phyloP scores from a whole-genome alignment of 2,797 vertebrate species.

The Mormyrus hasselquistii region DNA sequence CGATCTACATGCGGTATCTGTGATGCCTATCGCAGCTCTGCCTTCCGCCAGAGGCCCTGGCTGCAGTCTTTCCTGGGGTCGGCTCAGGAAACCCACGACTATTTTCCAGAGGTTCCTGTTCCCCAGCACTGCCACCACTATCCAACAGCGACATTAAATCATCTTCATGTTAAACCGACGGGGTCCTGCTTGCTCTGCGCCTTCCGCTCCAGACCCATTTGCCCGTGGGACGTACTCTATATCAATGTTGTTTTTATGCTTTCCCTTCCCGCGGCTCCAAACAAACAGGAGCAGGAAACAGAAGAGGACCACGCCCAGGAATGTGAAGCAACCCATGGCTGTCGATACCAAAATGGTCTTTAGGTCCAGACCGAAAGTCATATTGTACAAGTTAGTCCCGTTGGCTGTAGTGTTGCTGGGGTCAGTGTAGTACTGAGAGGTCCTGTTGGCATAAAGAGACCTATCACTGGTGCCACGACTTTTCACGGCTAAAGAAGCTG shows the following conservation, averaged over 20 bases:
- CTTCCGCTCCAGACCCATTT: slow-evolving; percentile 87
- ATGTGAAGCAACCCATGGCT: slow-evolving; percentile 99
- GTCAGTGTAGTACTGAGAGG: slow-evolving; percentile 92
- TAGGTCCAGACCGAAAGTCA: slow-evolving; percentile 87
- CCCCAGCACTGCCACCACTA: slow-evolving; percentile 14
- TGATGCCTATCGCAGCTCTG: slow-evolving; percentile 37
- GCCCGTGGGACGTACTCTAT: slow-evolving; percentile 95
- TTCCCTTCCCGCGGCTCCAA: slow-evolving; percentile 98
- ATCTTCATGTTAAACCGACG: slow-evolving; percentile 99
- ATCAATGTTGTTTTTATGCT: slow-evolving; percentile 99
- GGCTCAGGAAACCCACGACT: background rate
- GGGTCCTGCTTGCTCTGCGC: slow-evolving; percentile 70
- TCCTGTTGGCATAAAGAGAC: slow-evolving; percentile 97
- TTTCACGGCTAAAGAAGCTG: slow-evolving; percentile 87
- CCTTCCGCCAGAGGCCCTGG: slow-evolving; percentile 29
- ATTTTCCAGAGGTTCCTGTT: slow-evolving; percentile 24
- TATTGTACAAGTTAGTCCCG: slow-evolving; percentile 70
- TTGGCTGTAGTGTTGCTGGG: slow-evolving; percentile 86
- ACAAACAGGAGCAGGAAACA: slow-evolving; percentile 98
- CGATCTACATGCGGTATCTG: slow-evolving; percentile 8
- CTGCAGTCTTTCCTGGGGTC: slow-evolving; percentile 15
- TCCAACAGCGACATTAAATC: slow-evolving; percentile 72
- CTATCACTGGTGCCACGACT: slow-evolving; percentile 72
- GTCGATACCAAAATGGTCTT: slow-evolving; percentile 99
- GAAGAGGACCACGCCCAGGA: slow-evolving; percentile 97